Evolutionary conservation across 2,113 vertebrate genomes (phyloP).

Genomic region (Chaetodon trifascialis): DNA sequence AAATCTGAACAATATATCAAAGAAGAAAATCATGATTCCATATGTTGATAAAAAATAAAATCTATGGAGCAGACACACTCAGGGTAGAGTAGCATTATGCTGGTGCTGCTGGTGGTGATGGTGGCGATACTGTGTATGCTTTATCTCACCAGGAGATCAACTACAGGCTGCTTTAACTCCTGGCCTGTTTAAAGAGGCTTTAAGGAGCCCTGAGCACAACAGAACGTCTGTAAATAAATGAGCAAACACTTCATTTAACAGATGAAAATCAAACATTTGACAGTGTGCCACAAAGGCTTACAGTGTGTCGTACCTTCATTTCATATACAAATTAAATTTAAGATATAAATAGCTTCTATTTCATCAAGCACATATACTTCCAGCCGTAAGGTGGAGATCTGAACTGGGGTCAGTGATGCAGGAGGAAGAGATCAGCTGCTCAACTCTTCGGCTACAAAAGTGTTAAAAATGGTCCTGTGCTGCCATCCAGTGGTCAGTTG

Average conservation of each 20-base stretch:
- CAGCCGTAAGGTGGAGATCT: no score
- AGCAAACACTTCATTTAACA: not conserved
- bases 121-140: not conserved
- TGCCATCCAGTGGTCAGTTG: slow-evolving; percentile 59
- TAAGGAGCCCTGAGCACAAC: no score
- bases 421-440: not conserved
- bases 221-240: no score
- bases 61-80: not conserved
- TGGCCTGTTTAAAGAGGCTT: not conserved
- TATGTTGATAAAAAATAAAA: slow-evolving; percentile 5
- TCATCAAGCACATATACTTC: not conserved
- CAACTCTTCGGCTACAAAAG: rapidly evolving
- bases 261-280: not conserved
- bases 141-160: not conserved
- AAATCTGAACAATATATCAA: slow-evolving; percentile 22
- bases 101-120: not conserved
- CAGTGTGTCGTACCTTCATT: no score
- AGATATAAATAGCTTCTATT: not conserved
- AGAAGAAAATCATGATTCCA: slow-evolving; percentile 36
- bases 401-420: not conserved
- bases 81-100: no score
- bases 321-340: not conserved
- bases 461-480: not conserved
- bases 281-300: no score
- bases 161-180: not conserved